Base-by-base conservation (phyloP, 2,888 invertebrate species). In the Lasioglossum leucozonium region DNA sequence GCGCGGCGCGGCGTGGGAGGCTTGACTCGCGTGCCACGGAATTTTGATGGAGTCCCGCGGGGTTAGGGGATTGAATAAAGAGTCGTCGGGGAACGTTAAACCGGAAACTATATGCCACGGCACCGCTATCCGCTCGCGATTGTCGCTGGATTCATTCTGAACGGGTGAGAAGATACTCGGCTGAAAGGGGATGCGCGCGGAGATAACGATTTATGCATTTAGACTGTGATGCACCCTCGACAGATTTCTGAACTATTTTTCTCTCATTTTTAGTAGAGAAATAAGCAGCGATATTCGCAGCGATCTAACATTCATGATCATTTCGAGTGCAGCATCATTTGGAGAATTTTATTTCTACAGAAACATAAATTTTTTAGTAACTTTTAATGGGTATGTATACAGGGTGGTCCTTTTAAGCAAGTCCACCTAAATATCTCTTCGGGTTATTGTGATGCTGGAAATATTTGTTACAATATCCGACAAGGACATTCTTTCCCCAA, bases 1-100 rank as follows among this genome's bases (percentile, higher is more conserved):
- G 2, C 51, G 22, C 58, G 26, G 5, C 51, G 8, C 51, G 8
- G 16, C 58, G 65, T 10, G 65, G 65, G 34, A 34, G 65, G 34
- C 65, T 65, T 10, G 65, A 65, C 65, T 65, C 65, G 65, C 65
- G 65, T 62, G 58, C 58, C 58, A 62, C 34, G 18, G 65, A 65
- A 65, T 65, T 65, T 65, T 65, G 65, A 65, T 65, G 30, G 34
- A 34, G 65, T 30, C 65, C 65, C 51, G 51, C 51, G 51, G 65
- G 34, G 18, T 18, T 18, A 8, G 65, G 65, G 34, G 65, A 34
- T 34, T 65, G 16, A 65, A 65, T 34, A 51, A 51, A 51, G 51
- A 51, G 51, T 51, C 51, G 51, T 22, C 51, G 34, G 18, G 26
- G 58, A 62, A 62, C 58, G 58, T 62, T 62, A 62, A 62, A 62